Percentiles rank a stretch among this genome's conserved stretches.
Conservation (phyloP, 2,888 invertebrate species). For the Brachylomia viminalis region DNA sequence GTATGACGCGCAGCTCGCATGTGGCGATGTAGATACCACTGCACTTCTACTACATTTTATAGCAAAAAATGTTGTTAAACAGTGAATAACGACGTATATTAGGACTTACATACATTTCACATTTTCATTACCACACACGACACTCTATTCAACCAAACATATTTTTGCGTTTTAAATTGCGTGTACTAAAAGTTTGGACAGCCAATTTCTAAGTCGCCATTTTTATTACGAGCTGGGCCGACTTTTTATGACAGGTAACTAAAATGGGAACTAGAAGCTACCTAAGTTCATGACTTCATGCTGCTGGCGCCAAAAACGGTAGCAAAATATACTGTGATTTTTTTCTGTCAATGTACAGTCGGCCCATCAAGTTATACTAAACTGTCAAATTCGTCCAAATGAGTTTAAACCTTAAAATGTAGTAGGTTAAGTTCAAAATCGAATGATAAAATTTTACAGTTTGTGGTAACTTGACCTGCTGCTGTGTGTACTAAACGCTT, state of each 20-base stretch:
- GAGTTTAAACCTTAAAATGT: too few species aligned
- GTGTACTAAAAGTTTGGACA: slow-evolving; percentile 32
- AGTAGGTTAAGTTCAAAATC: too few species aligned
- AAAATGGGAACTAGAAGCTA: slow-evolving; percentile 13
- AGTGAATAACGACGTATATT: not conserved
- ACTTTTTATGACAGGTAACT: slow-evolving; percentile 26
- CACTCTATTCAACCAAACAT: not conserved
- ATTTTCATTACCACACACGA: slow-evolving; percentile 3
- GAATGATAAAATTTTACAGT: too few species aligned
- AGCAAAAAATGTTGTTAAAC: not conserved
- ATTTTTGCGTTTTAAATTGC: not conserved
- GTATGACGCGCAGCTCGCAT: too few species aligned
- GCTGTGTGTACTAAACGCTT: slow-evolving; percentile 18
- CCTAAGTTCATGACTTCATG: slow-evolving; percentile 6
- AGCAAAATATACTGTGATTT: slow-evolving; percentile 23
- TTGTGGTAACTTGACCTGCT: too few species aligned
- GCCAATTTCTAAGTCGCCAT: slow-evolving; percentile 29
- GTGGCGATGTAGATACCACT: too few species aligned
- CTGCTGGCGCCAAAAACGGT: slow-evolving; percentile 8
- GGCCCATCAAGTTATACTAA: too few species aligned
- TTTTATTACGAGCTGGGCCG: slow-evolving; percentile 5
- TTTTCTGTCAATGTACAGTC: too few species aligned
- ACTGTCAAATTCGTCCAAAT: too few species aligned
- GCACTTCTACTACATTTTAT: not conserved
- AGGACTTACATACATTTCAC: not conserved